Conservation (phyloP, 2,113 vertebrate genomes). For the Phaetusa simplex region DNA sequence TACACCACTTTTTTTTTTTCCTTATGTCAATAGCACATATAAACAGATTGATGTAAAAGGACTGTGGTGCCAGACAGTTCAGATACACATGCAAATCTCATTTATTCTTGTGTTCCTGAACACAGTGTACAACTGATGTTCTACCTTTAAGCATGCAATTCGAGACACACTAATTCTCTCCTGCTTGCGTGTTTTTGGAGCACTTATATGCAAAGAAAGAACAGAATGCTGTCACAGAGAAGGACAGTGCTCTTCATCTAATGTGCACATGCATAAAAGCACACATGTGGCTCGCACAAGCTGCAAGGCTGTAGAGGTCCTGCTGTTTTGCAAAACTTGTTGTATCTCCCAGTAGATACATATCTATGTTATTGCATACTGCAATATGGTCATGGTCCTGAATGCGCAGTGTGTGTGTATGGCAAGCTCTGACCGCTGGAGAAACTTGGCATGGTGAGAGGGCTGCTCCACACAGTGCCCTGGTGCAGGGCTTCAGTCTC, state of each 20-base stretch:
- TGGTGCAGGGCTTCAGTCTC: neutral
- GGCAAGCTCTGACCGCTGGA: neutral
- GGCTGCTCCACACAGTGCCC: neutral
- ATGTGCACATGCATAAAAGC: neutral
- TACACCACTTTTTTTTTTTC: neutral
- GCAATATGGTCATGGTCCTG: neutral
- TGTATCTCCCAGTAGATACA: neutral
- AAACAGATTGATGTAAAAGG: neutral
- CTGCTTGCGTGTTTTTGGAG: neutral
- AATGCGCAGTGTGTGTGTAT: rapidly evolving
- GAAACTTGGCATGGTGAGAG: neutral
- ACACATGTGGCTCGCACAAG: neutral
- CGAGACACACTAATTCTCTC: neutral
- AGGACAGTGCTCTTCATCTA: neutral
- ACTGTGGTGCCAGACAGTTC: neutral
- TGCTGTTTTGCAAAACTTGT: neutral
- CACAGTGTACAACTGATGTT: neutral
- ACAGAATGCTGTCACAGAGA: neutral
- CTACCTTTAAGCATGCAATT: neutral
- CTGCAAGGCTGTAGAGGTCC: neutral
- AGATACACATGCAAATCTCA: neutral
- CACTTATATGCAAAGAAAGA: neutral
- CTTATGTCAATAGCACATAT: neutral
- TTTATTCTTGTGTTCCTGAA: neutral
- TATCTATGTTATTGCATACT: neutral